Evolutionary conservation across 2,888 invertebrate species (phyloP), one percentile per base, ranked within the genome.

Genomic region (Cheilosia grossa): DNA sequence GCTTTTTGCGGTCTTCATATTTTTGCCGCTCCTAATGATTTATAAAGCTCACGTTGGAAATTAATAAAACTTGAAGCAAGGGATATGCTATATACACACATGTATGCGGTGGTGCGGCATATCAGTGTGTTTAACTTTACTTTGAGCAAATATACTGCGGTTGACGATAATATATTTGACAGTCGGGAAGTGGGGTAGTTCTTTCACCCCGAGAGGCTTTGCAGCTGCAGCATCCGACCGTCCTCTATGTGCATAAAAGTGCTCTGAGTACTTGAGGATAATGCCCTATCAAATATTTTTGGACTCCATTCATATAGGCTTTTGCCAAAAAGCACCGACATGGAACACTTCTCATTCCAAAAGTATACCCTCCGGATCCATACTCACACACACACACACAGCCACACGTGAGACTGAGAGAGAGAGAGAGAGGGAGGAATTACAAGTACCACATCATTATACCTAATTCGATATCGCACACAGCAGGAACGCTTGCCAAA

Each of bases 401-500:
- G 13, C 24, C 9, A 30, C 9, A 30, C 30, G 30, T 30, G 4
- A 69, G 37, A 9, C 4, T 40, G 5, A 19, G 40, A 13, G 27
- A 30, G 17, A 40, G 17, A 40, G 17, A 30, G 49, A 70, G 47
- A 83, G 54, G 58, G 58, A 80, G 69, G 74, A 69, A 83, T 79
- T 83, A 80, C 83, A 83, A 83, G 80, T 80, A 83, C 83, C 83
- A 83, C 83, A 83, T 83, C 83, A 83, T 83, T 83, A 83, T 83
- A 80, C 83, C 83, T 83, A 83, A 83, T 83, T 83, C 80, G 80
- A 83, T 83, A 83, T 83, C 83, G n/a, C n/a, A 80, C 74, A 83
- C 74, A 83, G 69, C 74, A 80, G 80, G 83, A 74, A 80, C 80
- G 83, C 59, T 83, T 83, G 83, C 83, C 83, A 83, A 80, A 83